Conservation (phyloP, 2,888 invertebrate genomes). For the Acleris emargana region DNA sequence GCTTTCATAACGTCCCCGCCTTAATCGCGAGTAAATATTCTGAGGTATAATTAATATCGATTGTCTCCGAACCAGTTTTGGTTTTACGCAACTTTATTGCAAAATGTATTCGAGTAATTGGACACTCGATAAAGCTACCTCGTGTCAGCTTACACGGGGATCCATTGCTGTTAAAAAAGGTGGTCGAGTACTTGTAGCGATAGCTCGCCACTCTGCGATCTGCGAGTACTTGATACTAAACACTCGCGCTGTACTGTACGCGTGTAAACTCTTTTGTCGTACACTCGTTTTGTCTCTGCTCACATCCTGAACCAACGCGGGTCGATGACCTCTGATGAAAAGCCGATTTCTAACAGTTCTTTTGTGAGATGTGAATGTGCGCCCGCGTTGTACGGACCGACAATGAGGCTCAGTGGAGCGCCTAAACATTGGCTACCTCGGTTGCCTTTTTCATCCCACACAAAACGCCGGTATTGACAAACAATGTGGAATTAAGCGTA, state of each 20-base stretch:
- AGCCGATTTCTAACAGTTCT: conserved; percentile 56
- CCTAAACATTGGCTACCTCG: conserved; percentile 32
- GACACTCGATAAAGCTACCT: conserved; percentile 22
- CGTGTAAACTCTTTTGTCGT: conserved; percentile 61
- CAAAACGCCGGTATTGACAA: conserved; percentile 6
- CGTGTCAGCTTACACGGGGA: conserved; percentile 19
- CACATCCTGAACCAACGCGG: conserved; percentile 77
- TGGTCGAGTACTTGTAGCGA: conserved; percentile 29
- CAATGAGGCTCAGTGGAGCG: conserved; percentile 34
- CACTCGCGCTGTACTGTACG: conserved; percentile 31
- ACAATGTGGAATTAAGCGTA: background rate
- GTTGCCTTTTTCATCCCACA: conserved; percentile 29
- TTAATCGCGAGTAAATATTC: conserved; percentile 48
- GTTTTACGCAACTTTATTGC: too few relatives aligned
- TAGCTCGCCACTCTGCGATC: conserved; percentile 27
- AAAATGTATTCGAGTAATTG: conserved; percentile 14
- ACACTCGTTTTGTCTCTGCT: conserved; percentile 72
- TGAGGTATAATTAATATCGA: conserved; percentile 51
- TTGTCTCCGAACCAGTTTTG: conserved; percentile 1
- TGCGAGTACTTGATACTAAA: conserved; percentile 29
- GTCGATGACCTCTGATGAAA: conserved; percentile 70
- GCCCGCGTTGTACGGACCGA: conserved; percentile 34
- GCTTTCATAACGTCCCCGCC: conserved; percentile 48
- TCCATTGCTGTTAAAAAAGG: conserved; percentile 31
- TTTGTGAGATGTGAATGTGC: conserved; percentile 60